Conservation (phyloP, 2,113 vertebrate genomes). For the Amblyornis subalaris region DNA sequence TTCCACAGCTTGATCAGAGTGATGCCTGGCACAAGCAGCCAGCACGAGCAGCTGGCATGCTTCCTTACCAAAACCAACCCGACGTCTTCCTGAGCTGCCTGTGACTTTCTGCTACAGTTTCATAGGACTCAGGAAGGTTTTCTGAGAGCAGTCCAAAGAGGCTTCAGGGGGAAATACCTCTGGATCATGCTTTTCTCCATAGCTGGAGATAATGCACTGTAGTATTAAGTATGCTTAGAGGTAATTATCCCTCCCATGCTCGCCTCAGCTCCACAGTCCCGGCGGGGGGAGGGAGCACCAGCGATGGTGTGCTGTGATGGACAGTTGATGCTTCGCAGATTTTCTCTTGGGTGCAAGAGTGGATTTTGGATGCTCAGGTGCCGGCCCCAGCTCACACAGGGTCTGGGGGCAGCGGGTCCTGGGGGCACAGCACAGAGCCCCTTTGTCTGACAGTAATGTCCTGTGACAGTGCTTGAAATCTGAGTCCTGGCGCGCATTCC, state of each 20-base stretch:
- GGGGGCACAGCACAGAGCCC: constrained; percentile 37
- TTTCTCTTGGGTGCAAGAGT: neutral
- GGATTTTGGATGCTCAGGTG: neutral
- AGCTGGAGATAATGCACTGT: constrained; percentile 68
- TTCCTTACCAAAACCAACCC: constrained; percentile 16
- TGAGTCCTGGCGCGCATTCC: constrained; percentile 32
- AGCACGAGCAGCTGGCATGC: neutral
- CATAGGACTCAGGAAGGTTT: constrained; percentile 69
- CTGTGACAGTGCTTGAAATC: constrained; percentile 65
- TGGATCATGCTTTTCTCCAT: constrained; percentile 57
- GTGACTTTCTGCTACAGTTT: constrained; percentile 58
- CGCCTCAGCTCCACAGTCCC: neutral
- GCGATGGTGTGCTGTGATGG: accelerated
- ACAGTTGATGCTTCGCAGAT: accelerated
- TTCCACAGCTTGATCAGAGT: neutral
- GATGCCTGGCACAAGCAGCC: neutral
- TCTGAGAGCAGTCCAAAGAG: constrained; percentile 65
- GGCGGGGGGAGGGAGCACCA: neutral
- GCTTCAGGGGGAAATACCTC: constrained; percentile 68
- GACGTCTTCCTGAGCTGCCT: constrained; percentile 20
- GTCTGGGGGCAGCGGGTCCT: neutral
- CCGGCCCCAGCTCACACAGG: neutral
- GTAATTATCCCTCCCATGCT: constrained; percentile 71
- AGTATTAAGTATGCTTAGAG: constrained; percentile 71
- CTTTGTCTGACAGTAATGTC: constrained; percentile 68